Evolutionary conservation across 1,140 invertebrate genomes (phyloP).

Genomic region (Pteromalus puparum): DNA sequence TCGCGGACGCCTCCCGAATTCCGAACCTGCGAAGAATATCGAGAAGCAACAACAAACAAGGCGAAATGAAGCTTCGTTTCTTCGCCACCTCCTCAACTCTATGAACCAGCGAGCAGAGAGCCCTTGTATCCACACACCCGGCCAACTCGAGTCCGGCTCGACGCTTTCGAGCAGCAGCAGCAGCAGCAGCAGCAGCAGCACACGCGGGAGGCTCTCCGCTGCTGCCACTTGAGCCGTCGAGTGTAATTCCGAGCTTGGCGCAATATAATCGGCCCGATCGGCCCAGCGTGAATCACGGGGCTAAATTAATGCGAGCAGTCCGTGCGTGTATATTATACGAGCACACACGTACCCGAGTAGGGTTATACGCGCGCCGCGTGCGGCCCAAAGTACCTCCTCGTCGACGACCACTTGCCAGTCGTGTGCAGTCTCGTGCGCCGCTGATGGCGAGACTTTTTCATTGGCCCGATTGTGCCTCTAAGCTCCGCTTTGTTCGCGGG

Average conservation of each 20-base stretch:
- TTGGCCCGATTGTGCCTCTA: neutral
- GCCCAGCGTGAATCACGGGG: conserved; percentile 52
- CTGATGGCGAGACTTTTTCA: neutral
- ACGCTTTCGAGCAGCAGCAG: neutral
- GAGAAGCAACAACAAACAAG: too few relatives aligned
- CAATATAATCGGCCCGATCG: conserved; percentile 50
- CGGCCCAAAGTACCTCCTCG: conserved; percentile 31
- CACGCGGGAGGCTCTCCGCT: neutral
- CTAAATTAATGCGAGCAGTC: conserved; percentile 39
- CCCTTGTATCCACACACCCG: neutral
- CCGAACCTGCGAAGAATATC: too few relatives aligned
- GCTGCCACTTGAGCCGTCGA: neutral
- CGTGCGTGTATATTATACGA: neutral
- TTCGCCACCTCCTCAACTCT: too few relatives aligned
- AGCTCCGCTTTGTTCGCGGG: neutral
- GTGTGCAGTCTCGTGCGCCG: neutral
- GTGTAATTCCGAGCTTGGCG: conserved; percentile 18
- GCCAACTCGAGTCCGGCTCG: neutral
- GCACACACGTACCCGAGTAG: neutral
- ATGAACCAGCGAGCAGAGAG: too few relatives aligned
- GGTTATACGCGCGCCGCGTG: conserved; percentile 6
- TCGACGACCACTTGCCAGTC: conserved; percentile 24
- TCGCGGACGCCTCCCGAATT: too few relatives aligned
- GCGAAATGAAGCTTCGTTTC: neutral
- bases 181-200: too few relatives aligned